Evolutionary conservation across 23 tunicate genomes (phyloP).

Genomic region (Styela plicata): DNA sequence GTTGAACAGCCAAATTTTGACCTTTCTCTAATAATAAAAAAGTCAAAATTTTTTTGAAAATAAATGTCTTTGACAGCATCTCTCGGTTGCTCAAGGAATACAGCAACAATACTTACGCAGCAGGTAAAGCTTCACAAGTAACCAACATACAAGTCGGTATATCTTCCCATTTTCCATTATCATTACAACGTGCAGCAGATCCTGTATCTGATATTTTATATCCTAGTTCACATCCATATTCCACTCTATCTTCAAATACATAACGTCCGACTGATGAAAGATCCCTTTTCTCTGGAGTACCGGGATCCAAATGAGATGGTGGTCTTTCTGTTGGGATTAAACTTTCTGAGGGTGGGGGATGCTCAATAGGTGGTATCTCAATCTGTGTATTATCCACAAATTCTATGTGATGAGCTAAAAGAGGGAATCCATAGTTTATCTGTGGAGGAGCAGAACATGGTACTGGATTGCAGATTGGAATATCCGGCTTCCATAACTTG

Average conservation of each 20-base stretch:
- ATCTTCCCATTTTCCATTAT: conserved; percentile 6
- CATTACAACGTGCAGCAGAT: background rate
- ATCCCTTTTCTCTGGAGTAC: background rate
- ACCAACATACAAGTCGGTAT: conserved; percentile 23
- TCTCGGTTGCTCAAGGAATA: too few relatives aligned
- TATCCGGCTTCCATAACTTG: conserved; percentile 51
- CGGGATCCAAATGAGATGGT: background rate
- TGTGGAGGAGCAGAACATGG: conserved; percentile 61
- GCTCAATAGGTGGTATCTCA: background rate
- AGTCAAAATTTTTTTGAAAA: too few relatives aligned
- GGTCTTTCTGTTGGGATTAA: background rate
- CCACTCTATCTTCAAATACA: conserved; percentile 2
- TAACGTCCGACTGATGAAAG: background rate
- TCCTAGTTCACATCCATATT: conserved; percentile 13
- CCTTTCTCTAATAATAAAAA: too few relatives aligned
- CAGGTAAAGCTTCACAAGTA: conserved; percentile 20
- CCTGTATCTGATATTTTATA: background rate
- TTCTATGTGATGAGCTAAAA: background rate
- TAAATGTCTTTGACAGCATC: too few relatives aligned
- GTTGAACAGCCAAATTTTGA: too few relatives aligned
- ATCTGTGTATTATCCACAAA: background rate
- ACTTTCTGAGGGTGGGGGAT: background rate
- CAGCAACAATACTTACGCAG: background rate
- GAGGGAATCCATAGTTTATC: conserved; percentile 36
- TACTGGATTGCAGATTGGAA: conserved; percentile 63